Conservation (phyloP, 2,888 invertebrate genomes). For the Chaetogeoica ovagalla region DNA sequence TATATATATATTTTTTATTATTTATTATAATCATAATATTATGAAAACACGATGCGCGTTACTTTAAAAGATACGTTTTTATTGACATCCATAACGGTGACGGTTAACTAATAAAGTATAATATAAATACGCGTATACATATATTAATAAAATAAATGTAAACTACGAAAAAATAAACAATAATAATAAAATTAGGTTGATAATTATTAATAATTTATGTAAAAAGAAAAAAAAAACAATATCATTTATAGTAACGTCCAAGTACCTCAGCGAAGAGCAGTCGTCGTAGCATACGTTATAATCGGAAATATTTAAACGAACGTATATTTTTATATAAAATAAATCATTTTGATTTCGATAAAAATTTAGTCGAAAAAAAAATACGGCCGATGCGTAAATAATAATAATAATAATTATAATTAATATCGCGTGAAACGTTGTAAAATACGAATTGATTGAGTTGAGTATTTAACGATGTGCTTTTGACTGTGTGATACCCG, state of each 20-base stretch:
- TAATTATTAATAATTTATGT: slow-evolving; percentile 16
- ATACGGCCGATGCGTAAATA: too few species aligned
- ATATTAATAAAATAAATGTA: slow-evolving; percentile 12
- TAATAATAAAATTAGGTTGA: not conserved
- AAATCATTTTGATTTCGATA: too few species aligned
- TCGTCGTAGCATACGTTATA: too few species aligned
- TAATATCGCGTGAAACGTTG: too few species aligned
- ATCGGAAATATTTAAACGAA: too few species aligned
- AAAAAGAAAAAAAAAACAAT: slow-evolving; percentile 11
- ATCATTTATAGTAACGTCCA: not conserved
- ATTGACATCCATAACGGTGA: slow-evolving; percentile 20
- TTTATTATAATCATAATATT: too few species aligned
- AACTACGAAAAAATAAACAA: slow-evolving; percentile 6
- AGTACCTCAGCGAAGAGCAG: slow-evolving; percentile 4
- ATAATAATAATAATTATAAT: too few species aligned
- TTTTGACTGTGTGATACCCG: not conserved
- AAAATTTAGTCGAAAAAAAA: too few species aligned
- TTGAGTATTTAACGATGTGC: not conserved
- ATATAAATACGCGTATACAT: slow-evolving; percentile 5
- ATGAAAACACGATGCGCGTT: not conserved
- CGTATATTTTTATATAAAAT: too few species aligned
- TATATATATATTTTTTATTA: too few species aligned
- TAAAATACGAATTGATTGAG: not conserved
- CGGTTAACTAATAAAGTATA: slow-evolving; percentile 6
- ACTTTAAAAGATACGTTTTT: not conserved